Percentiles rank a stretch among this genome's conserved stretches.
Evolutionary conservation across 1,140 invertebrate species (phyloP).

Genomic region (Drosophila ercepeae): DNA sequence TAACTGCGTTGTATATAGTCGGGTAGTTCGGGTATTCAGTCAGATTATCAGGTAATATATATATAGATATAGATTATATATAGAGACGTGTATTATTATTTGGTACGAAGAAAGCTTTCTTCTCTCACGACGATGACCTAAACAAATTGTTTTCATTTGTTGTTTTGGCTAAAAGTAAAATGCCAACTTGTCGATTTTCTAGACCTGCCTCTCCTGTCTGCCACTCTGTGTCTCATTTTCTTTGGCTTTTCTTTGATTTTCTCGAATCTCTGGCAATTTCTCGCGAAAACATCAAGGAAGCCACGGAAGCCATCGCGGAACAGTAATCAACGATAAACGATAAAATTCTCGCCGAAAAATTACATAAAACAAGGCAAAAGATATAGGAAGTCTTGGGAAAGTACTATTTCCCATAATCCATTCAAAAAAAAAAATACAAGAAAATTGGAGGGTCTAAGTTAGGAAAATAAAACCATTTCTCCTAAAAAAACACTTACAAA

Average conservation of each 20-base stretch:
- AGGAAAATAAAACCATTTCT: no score
- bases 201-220: conserved; percentile 3
- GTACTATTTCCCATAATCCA: conserved; percentile 26
- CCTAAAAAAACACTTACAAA: not conserved
- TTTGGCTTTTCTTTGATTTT: conserved; percentile 16
- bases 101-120: conserved; percentile 12
- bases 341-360: conserved; percentile 39
- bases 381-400: conserved; percentile 51
- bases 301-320: conserved; percentile 23
- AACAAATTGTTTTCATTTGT: conserved; percentile 77
- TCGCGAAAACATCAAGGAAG: conserved; percentile 46
- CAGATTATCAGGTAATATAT: conserved; percentile 13
- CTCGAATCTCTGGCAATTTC: conserved; percentile 41
- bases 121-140: conserved; percentile 54
- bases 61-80: conserved; percentile 7
- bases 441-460: not conserved
- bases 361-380: conserved; percentile 39
- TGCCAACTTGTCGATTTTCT: conserved; percentile 66
- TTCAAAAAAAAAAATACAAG: not conserved
- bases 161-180: conserved; percentile 73
- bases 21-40: not conserved
- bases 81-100: conserved; percentile 8
- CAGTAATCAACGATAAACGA: conserved; percentile 44
- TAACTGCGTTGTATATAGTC: conserved; percentile 33
- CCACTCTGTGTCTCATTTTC: not conserved